Percentiles rank a stretch among this genome's conserved stretches.
Conservation (phyloP, 2,888 invertebrate species). For the Orthosia cruda region DNA sequence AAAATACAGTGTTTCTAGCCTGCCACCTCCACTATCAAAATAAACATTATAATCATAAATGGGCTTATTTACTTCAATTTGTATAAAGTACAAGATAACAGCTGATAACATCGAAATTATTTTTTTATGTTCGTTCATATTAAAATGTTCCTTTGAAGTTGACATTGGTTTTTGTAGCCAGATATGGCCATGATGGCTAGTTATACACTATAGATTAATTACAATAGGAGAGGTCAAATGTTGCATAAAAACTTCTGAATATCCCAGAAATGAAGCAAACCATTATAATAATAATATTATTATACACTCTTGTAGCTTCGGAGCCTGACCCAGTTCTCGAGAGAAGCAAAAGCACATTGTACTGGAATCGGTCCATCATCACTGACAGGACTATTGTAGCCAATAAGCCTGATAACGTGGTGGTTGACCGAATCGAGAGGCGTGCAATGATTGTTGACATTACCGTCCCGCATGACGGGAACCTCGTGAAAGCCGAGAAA, state of each 20-base stretch:
- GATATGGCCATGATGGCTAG: slow-evolving; percentile 4
- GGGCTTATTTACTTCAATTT: slow-evolving; percentile 29
- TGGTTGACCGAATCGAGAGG: too few species aligned
- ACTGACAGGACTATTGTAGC: too few species aligned
- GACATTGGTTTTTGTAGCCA: slow-evolving; percentile 40
- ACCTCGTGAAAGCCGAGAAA: too few species aligned
- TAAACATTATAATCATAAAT: slow-evolving; percentile 36
- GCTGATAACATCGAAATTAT: slow-evolving; percentile 22
- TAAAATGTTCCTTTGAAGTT: neutral
- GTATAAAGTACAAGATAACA: slow-evolving; percentile 33
- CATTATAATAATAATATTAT: neutral
- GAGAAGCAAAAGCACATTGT: too few species aligned
- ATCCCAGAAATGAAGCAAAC: neutral
- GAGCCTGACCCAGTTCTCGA: too few species aligned
- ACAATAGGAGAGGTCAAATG: slow-evolving; percentile 7
- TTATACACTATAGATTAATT: neutral
- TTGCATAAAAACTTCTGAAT: neutral
- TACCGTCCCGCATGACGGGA: too few species aligned
- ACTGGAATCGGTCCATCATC: too few species aligned
- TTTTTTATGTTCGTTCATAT: slow-evolving; percentile 33
- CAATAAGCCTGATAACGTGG: too few species aligned
- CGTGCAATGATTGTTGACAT: too few species aligned
- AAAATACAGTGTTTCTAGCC: neutral
- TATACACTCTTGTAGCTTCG: too few species aligned
- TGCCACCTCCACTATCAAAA: slow-evolving; percentile 24